Conservation (phyloP, 1,140 invertebrate genomes). For the Thereuonema tuberculata region DNA sequence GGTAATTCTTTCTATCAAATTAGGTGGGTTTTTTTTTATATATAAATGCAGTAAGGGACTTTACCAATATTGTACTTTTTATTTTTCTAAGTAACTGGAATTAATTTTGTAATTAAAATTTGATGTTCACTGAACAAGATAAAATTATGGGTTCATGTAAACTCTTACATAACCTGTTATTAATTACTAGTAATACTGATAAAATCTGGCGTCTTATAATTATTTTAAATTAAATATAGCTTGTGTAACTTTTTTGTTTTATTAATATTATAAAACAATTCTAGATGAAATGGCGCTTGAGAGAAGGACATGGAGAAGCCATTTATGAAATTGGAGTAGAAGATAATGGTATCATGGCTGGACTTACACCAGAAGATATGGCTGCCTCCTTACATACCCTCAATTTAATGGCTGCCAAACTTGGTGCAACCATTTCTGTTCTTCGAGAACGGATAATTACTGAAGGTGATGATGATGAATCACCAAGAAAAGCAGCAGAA, state of each 20-base stretch:
- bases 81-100: not conserved
- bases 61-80: not conserved
- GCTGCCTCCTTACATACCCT: conserved; percentile 65
- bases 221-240: too few relatives aligned
- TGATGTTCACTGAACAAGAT: too few relatives aligned
- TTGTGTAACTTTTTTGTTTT: too few relatives aligned
- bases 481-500: conserved; percentile 49
- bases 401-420: conserved; percentile 63
- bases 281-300: conserved; percentile 72
- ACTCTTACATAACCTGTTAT: too few relatives aligned
- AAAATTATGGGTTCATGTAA: too few relatives aligned
- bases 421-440: conserved; percentile 64
- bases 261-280: too few relatives aligned
- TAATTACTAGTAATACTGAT: too few relatives aligned
- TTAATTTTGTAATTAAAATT: too few relatives aligned
- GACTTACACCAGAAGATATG: conserved; percentile 64
- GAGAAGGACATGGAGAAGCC: conserved; percentile 80
- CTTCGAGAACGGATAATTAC: conserved; percentile 44
- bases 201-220: too few relatives aligned
- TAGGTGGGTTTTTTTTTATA: conserved; percentile 1
- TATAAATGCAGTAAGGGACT: too few relatives aligned
- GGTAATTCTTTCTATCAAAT: conserved; percentile 38
- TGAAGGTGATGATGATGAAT: conserved; percentile 20
- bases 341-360: conserved; percentile 74
- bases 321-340: conserved; percentile 95